A percentile compares a stretch with the other conserved stretches of the same genome.
Evolutionary conservation across 2,113 vertebrate genomes (phyloP).

Genomic region (Morone saxatilis): DNA sequence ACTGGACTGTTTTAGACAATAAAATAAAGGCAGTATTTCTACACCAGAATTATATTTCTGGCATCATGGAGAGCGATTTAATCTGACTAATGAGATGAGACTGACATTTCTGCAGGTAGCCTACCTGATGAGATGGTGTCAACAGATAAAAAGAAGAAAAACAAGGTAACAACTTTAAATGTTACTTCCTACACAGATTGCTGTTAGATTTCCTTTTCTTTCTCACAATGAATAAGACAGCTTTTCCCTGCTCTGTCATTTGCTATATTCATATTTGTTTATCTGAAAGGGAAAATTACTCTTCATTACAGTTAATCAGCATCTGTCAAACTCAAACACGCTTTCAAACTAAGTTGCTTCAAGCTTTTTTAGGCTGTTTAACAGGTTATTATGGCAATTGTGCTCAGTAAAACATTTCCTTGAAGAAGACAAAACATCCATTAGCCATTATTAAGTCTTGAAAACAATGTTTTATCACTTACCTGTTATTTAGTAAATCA

Average conservation of each 20-base stretch:
- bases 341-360: background rate
- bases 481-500: background rate
- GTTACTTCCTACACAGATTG: background rate
- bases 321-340: background rate
- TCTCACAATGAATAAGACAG: background rate
- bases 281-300: background rate
- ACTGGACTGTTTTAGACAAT: background rate
- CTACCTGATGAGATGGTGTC: background rate
- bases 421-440: background rate
- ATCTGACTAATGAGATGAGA: background rate
- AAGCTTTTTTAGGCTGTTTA: background rate
- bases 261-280: background rate
- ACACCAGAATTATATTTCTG: background rate
- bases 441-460: background rate
- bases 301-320: background rate
- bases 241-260: background rate
- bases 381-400: background rate
- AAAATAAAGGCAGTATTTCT: background rate
- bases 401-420: background rate
- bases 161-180: background rate
- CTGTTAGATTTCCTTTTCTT: background rate
- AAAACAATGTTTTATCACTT: no score
- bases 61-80: background rate
- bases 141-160: conserved; percentile 6
- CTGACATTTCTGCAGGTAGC: background rate